These are phyloP conservation scores for Bucorvus abyssinicus DNA, from an alignment of 2,797 vertebrate genomes.

Conservation along the genomic window DNA sequence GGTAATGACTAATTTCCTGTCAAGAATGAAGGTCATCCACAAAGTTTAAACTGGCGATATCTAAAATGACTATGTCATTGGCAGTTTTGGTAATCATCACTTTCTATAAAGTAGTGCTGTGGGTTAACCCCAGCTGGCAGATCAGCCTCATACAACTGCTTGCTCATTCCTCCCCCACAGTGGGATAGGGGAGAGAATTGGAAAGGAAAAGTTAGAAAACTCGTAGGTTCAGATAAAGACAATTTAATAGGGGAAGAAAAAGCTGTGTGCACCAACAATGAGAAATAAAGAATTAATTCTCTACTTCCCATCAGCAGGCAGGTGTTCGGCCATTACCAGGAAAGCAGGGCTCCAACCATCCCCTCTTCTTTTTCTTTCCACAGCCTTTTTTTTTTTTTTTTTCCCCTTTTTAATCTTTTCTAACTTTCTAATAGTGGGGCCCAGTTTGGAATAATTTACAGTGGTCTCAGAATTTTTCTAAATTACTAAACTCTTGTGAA, in stretches of 20 bases:
- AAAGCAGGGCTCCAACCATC: background rate
- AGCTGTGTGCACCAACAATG: fast-evolving
- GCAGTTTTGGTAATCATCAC: background rate
- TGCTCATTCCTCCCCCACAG: background rate
- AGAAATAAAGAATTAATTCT: background rate
- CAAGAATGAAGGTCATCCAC: background rate
- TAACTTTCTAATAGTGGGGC: background rate
- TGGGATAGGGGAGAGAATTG: background rate
- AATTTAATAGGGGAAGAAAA: background rate
- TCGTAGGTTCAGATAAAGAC: background rate
- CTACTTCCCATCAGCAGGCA: background rate
- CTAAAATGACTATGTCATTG: background rate
- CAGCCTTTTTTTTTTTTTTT: background rate
- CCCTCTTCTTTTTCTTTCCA: background rate
- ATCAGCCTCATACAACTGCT: fast-evolving
- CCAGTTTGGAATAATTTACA: background rate
- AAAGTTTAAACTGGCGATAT: background rate
- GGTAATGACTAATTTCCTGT: background rate
- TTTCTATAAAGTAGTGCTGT: background rate
- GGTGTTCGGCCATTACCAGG: background rate
- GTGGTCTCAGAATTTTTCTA: background rate
- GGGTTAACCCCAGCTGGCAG: background rate
- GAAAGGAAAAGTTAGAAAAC: background rate
- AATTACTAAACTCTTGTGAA: background rate
- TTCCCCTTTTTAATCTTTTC: background rate